A percentile compares a stretch with the other conserved stretches of the same genome.
Conservation (phyloP, 2,113 vertebrate species). For the Meles meles region DNA sequence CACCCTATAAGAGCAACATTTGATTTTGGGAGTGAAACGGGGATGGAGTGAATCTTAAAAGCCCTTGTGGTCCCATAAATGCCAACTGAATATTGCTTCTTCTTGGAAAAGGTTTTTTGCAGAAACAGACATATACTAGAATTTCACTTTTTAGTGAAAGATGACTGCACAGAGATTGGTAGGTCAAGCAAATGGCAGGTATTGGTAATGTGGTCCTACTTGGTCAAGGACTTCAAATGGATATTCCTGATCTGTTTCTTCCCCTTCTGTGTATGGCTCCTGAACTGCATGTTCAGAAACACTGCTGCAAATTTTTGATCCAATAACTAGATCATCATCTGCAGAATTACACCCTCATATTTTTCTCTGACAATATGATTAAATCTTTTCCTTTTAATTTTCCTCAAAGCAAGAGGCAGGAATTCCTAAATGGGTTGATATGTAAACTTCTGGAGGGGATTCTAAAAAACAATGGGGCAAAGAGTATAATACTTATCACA, state of each 20-base stretch:
- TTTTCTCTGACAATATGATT: background rate
- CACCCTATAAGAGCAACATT: background rate
- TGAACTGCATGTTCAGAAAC: background rate
- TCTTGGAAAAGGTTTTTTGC: conserved; percentile 15
- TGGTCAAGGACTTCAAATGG: background rate
- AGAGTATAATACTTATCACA: background rate
- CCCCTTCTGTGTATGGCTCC: background rate
- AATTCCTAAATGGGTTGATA: background rate
- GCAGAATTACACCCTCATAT: background rate
- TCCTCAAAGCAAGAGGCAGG: background rate
- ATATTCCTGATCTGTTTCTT: background rate
- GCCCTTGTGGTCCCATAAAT: background rate
- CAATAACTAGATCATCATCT: background rate
- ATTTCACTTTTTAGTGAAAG: background rate
- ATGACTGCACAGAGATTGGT: background rate
- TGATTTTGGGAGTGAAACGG: background rate
- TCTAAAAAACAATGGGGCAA: background rate
- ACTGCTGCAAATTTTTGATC: background rate
- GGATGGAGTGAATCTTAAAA: background rate
- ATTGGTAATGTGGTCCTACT: background rate
- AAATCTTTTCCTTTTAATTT: background rate
- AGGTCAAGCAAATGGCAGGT: background rate
- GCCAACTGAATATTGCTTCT: background rate
- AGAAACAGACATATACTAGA: background rate
- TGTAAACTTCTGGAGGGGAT: background rate